Base-by-base conservation (phyloP, 2,797 vertebrate species). In the Halcyon smyrnensis region DNA sequence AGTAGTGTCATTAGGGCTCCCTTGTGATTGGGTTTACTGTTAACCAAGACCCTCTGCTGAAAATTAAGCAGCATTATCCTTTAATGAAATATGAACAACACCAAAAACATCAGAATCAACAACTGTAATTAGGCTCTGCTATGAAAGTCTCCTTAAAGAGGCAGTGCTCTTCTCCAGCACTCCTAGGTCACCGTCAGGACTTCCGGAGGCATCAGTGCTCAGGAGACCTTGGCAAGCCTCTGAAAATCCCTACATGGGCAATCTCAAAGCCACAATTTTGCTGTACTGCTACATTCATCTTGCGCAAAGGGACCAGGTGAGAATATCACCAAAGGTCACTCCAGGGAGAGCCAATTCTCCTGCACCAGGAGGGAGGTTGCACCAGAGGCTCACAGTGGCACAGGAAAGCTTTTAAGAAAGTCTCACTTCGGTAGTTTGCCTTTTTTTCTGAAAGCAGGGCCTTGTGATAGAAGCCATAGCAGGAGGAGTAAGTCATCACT, bases 1-100 rank as follows among this genome's bases (percentile, higher is more conserved):
- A 96, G 84, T 74, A 53, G 86, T 97, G 95, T 96, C 95, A 96
- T 97, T 95, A 97, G 91, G 93, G 93, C 91, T 87, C 93, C 56
- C 88, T 90, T 76, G 92, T 94, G 95, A 96, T 91, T 97, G 90
- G 94, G 69, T 95, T 64, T 43, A 83, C 90, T 86, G 82, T 84
- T 95, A 94, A 95, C 94, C n/a, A 1, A 92, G 95, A 96, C 92
- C 95, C 88, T 96, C 76, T 65, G 87, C 90, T 93, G 91, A 92
- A 97, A 97, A 97, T 96, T 96, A 96, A 95, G 90, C 69, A 1
- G 92, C 82, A 96, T 96, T 96, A 94, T 95, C 94, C 89, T 96
- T 96, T 96, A 97, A 95, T 96, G 86, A 95, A 93, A 96, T 95
- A 97, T 93, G 95, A 96, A 95, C 93, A 95, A 89, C 91, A 95